These are phyloP conservation scores for Florisuga fusca DNA, from an alignment of 2,797 vertebrate genomes.

Conservation along the genomic window DNA sequence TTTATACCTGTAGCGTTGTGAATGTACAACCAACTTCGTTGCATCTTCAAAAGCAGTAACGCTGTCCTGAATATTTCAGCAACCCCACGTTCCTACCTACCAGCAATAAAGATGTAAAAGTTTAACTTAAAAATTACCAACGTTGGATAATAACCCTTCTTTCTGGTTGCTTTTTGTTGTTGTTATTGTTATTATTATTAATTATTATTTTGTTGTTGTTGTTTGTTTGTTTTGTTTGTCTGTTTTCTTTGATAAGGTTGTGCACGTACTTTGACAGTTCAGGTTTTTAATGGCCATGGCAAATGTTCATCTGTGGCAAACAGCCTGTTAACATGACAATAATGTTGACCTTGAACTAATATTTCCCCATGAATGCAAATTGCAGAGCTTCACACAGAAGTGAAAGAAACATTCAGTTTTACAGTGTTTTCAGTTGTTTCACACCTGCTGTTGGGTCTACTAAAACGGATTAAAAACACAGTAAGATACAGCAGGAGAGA, in stretches of 20 bases:
- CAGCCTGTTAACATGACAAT: background rate
- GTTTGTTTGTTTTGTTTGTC: background rate
- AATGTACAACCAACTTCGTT: background rate
- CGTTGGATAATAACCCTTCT: background rate
- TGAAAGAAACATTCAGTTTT: constrained; percentile 28
- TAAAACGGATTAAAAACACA: constrained; percentile 47
- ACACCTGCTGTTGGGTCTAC: constrained; percentile 63
- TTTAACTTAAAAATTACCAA: background rate
- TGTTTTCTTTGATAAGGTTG: background rate
- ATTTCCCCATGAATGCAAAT: constrained; percentile 50
- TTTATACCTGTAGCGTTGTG: background rate
- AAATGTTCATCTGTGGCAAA: constrained; percentile 23
- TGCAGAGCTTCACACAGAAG: background rate
- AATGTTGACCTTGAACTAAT: constrained; percentile 21
- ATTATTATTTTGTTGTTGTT: too few species aligned
- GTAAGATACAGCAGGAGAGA: constrained; percentile 44
- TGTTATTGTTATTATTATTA: background rate
- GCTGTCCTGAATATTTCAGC: background rate
- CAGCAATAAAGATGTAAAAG: background rate
- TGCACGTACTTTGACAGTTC: background rate
- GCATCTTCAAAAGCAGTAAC: background rate
- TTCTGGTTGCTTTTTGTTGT: background rate
- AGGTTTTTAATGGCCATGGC: constrained; percentile 16
- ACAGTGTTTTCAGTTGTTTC: constrained; percentile 58
- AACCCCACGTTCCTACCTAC: background rate